A percentile compares a stretch with the other conserved stretches of the same genome.
phyloP scores from a whole-genome alignment of 2,797 vertebrate species.

The Malacoraja senta region DNA sequence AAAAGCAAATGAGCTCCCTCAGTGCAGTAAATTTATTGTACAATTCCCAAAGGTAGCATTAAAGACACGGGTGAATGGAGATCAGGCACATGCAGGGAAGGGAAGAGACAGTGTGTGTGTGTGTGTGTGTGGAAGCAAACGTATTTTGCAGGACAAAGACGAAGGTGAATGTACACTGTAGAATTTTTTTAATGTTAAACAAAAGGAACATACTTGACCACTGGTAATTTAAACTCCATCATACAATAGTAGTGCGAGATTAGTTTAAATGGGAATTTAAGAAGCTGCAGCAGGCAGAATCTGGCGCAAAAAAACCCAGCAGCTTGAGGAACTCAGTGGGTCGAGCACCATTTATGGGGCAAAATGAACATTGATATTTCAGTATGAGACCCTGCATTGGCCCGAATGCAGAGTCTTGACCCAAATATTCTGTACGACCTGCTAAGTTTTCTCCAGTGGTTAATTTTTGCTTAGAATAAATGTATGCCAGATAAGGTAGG shows the following conservation, averaged over 20 bases:
- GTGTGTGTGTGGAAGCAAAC: background rate
- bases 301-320: too few species aligned
- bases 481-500: too few species aligned
- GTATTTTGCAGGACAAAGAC: background rate
- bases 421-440: too few species aligned
- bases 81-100: background rate
- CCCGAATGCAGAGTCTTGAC: too few species aligned
- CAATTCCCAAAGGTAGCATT: slow-evolving; percentile 22
- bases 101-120: background rate
- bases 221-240: background rate
- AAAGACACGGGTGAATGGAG: slow-evolving; percentile 15
- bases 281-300: too few species aligned
- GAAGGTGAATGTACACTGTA: background rate
- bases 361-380: too few species aligned
- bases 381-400: too few species aligned
- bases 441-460: too few species aligned
- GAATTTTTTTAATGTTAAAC: background rate
- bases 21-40: background rate
- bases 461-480: too few species aligned
- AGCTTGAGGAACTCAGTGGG: too few species aligned
- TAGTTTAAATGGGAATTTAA: too few species aligned
- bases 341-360: too few species aligned
- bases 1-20: slow-evolving; percentile 18
- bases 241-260: background rate
- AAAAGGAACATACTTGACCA: background rate